Evolutionary conservation across 1,140 invertebrate species (phyloP).

Genomic region (Meteorus sp.): DNA sequence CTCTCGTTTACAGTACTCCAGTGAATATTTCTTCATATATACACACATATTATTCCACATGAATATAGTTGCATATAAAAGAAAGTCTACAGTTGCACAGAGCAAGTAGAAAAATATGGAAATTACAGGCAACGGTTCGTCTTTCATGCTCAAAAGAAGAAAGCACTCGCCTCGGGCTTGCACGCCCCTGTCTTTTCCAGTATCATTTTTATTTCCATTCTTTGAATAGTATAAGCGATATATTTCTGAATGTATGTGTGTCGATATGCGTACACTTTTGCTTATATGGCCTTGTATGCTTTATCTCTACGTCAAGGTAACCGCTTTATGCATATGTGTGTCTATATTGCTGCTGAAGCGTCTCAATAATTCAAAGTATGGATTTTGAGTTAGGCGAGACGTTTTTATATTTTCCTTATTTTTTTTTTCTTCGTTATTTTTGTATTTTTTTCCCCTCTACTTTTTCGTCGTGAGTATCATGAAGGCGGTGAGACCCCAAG

Average conservation of each 20-base stretch:
- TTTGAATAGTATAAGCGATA: slow-evolving; percentile 5
- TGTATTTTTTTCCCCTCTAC: slow-evolving; percentile 8
- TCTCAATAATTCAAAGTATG: slow-evolving; percentile 48
- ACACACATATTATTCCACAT: no score
- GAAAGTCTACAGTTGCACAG: background rate
- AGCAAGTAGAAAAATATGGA: slow-evolving; percentile 10
- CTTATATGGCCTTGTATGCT: slow-evolving; percentile 11
- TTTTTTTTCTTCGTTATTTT: slow-evolving; percentile 3
- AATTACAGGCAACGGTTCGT: slow-evolving; percentile 5
- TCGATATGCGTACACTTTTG: background rate
- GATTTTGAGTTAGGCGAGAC: slow-evolving; percentile 39
- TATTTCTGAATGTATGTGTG: slow-evolving; percentile 4
- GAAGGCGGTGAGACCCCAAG: slow-evolving; percentile 29
- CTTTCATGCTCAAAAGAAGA: slow-evolving; percentile 2
- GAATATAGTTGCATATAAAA: no score
- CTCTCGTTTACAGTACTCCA: no score
- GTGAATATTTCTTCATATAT: no score
- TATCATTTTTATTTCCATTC: slow-evolving; percentile 14
- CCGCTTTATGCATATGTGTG: no score
- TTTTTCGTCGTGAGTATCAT: slow-evolving; percentile 8
- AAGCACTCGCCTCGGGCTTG: background rate
- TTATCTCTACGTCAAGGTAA: slow-evolving; percentile 35
- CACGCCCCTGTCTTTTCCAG: background rate
- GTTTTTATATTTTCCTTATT: slow-evolving; percentile 17
- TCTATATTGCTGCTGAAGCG: slow-evolving; percentile 32